Evolutionary conservation across 2,797 vertebrate species (phyloP).

Genomic region (Trematomus bernacchii): DNA sequence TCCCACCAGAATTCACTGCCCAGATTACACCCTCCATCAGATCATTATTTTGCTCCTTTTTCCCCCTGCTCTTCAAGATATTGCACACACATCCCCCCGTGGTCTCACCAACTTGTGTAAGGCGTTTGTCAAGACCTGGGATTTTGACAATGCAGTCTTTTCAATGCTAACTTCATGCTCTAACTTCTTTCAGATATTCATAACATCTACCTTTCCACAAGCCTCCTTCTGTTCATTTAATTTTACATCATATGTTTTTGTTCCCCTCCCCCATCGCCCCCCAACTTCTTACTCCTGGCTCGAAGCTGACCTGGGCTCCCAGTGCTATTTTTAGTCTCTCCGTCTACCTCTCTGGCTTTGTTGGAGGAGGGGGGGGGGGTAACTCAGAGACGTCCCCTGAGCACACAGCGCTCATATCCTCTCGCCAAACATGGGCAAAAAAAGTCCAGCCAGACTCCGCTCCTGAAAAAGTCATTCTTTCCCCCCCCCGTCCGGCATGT

Average conservation of each 20-base stretch:
- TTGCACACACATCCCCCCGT: constrained; percentile 19
- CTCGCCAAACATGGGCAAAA: constrained; percentile 78
- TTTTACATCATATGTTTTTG: constrained; percentile 35
- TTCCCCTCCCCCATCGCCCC: constrained; percentile 20
- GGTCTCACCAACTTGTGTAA: constrained; percentile 11
- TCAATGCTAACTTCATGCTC: constrained; percentile 13
- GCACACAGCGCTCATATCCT: constrained; percentile 75
- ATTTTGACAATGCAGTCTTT: constrained; percentile 17
- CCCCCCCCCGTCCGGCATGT: constrained; percentile 31
- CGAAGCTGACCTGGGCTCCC: constrained; percentile 65
- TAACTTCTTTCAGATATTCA: constrained; percentile 11
- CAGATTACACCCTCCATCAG: constrained; percentile 56
- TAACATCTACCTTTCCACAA: constrained; percentile 15
- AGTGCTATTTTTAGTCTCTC: constrained; percentile 72
- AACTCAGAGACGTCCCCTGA: constrained; percentile 67
- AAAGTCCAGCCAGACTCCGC: constrained; percentile 57
- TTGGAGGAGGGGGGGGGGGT: constrained; percentile 42
- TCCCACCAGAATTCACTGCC: constrained; percentile 45
- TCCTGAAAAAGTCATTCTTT: constrained; percentile 47
- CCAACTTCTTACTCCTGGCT: constrained; percentile 43
- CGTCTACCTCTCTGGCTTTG: constrained; percentile 65
- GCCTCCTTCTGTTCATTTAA: constrained; percentile 27
- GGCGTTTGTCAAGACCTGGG: constrained; percentile 27
- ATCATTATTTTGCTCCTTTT: constrained; percentile 16
- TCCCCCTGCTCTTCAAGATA: background rate